Percentiles rank a stretch among this genome's conserved stretches.
Conservation (phyloP, 1,140 invertebrate species). For the Drosophila lowei region DNA sequence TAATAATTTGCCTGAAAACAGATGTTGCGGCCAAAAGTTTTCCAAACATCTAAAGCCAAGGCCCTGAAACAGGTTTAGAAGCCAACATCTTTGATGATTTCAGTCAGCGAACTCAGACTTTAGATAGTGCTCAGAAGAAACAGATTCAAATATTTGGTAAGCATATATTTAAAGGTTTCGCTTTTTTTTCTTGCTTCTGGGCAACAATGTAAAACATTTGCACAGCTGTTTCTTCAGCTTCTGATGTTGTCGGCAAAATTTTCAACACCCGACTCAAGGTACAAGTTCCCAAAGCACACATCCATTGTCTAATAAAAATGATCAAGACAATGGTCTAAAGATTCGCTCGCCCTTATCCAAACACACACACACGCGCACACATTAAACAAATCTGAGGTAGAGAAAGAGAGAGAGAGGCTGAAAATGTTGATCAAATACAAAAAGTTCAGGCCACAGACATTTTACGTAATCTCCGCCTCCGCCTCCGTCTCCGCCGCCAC, state of each 20-base stretch:
- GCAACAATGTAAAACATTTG: slow-evolving; percentile 31
- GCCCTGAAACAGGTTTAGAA: slow-evolving; percentile 38
- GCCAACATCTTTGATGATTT: slow-evolving; percentile 29
- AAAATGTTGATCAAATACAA: slow-evolving; percentile 71
- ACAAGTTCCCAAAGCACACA: slow-evolving; percentile 63
- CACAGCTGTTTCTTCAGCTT: slow-evolving; percentile 60
- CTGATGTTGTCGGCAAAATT: slow-evolving; percentile 24
- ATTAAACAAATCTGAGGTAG: too few relatives aligned
- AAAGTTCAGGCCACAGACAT: slow-evolving; percentile 78
- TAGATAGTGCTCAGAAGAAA: slow-evolving; percentile 11
- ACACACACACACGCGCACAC: slow-evolving; percentile 12
- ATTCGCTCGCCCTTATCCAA: slow-evolving; percentile 62
- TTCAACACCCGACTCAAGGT: slow-evolving; percentile 72
- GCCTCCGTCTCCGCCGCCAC: not conserved
- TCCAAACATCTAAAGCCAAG: slow-evolving; percentile 6
- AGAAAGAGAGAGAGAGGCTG: slow-evolving; percentile 6
- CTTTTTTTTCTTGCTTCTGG: slow-evolving; percentile 11
- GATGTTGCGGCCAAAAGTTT: slow-evolving; percentile 25
- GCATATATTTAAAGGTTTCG: slow-evolving; percentile 8
- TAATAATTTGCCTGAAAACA: slow-evolving; percentile 42
- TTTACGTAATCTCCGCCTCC: slow-evolving; percentile 66
- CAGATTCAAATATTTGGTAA: slow-evolving; percentile 16
- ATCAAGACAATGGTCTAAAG: slow-evolving; percentile 57
- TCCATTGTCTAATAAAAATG: slow-evolving; percentile 53
- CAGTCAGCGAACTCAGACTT: slow-evolving; percentile 40